Evolutionary conservation across 2,797 vertebrate species (phyloP).

Genomic region (Holocentrus rufus): DNA sequence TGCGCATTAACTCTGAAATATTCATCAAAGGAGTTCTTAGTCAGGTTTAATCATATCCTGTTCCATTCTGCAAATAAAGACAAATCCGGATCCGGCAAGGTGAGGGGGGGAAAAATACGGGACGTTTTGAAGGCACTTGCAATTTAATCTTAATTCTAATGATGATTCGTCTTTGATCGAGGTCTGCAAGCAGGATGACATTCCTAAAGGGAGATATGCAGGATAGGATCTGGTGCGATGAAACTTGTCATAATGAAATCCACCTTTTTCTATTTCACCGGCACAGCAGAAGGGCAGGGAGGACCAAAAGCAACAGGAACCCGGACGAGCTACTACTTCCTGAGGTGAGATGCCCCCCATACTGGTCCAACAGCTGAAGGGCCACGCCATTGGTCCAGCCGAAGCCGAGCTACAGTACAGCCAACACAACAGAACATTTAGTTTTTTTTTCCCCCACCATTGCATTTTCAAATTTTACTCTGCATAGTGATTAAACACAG

Average conservation of each 20-base stretch:
- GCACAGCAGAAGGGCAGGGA: constrained; percentile 43
- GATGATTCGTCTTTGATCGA: constrained; percentile 18
- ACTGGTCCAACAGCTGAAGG: constrained; percentile 83
- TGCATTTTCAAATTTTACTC: background rate
- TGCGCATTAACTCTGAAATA: constrained; percentile 44
- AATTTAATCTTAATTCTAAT: constrained; percentile 2
- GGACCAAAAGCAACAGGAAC: constrained; percentile 65
- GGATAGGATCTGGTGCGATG: constrained; percentile 12
- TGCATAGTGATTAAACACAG: background rate
- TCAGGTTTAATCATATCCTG: constrained; percentile 8
- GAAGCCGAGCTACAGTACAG: constrained; percentile 82
- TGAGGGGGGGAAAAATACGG: constrained; percentile 2
- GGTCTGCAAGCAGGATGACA: constrained; percentile 1
- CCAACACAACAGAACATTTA: constrained; percentile 10
- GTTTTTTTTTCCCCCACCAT: background rate
- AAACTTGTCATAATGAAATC: constrained; percentile 45
- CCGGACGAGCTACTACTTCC: constrained; percentile 41
- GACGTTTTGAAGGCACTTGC: background rate
- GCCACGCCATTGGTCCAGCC: constrained; percentile 86
- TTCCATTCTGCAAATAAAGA: constrained; percentile 17
- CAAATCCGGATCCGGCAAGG: constrained; percentile 20
- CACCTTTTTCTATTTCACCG: constrained; percentile 51
- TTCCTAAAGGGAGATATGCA: background rate
- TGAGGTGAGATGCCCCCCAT: constrained; percentile 76
- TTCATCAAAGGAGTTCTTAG: constrained; percentile 37